phyloP scores from a whole-genome alignment of 2,888 invertebrate species.

The Drosophila mayaguana region DNA sequence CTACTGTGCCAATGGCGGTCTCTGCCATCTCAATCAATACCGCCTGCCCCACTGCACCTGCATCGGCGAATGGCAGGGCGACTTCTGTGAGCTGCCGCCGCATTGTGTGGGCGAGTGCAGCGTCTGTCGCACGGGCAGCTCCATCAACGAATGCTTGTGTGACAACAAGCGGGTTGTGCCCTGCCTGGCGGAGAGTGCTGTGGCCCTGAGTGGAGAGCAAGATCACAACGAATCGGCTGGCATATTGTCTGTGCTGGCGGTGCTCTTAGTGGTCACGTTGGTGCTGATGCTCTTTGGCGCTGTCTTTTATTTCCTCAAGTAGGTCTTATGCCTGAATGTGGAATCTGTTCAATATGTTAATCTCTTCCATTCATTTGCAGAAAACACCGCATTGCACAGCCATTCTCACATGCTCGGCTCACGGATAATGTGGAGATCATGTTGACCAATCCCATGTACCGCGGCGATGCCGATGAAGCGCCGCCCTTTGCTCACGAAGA shows the following conservation, averaged over 20 bases:
- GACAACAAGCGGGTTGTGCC: conserved; percentile 78
- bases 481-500: conserved; percentile 86
- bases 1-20: conserved; percentile 87
- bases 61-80: conserved; percentile 87
- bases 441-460: conserved; percentile 92
- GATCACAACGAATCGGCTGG: conserved; percentile 67
- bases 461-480: conserved; percentile 90
- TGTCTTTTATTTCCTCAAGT: conserved; percentile 85
- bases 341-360: neutral
- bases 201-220: conserved; percentile 79
- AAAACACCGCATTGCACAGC: conserved; percentile 86
- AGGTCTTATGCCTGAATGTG: conserved; percentile 53
- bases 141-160: conserved; percentile 84
- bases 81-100: conserved; percentile 86
- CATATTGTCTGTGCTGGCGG: conserved; percentile 79
- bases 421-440: conserved; percentile 93
- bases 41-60: conserved; percentile 87
- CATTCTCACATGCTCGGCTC: conserved; percentile 92
- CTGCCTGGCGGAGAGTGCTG: conserved; percentile 84
- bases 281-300: conserved; percentile 81
- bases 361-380: conserved; percentile 76
- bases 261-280: conserved; percentile 79
- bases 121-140: conserved; percentile 83
- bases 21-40: conserved; percentile 87
- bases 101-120: conserved; percentile 83